These are phyloP conservation scores for Lethocerus indicus DNA, from an alignment of 1,140 invertebrate species.

Conservation along the genomic window DNA sequence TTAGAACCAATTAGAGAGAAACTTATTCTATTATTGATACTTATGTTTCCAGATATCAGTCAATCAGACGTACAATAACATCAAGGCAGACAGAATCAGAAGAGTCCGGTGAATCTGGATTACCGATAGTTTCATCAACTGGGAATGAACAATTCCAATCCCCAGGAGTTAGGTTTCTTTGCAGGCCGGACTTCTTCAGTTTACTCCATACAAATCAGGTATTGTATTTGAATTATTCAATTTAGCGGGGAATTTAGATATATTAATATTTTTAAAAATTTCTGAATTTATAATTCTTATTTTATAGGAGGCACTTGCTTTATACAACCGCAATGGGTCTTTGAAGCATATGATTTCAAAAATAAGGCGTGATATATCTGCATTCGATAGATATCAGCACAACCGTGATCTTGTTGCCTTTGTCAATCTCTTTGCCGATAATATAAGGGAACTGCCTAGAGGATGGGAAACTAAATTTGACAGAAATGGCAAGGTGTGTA, in stretches of 20 bases:
- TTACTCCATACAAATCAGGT: constrained; percentile 81
- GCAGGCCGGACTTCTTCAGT: constrained; percentile 80
- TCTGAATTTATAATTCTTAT: constrained; percentile 11
- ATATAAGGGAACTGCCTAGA: constrained; percentile 59
- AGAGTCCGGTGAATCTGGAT: constrained; percentile 14
- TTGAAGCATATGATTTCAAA: constrained; percentile 86
- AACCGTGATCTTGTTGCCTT: constrained; percentile 85
- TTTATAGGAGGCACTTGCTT: constrained; percentile 45
- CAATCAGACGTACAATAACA: constrained; percentile 67
- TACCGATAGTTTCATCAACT: background rate
- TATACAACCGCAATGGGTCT: constrained; percentile 62
- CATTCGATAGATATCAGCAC: constrained; percentile 87
- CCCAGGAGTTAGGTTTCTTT: constrained; percentile 74
- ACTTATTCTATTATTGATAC: no score
- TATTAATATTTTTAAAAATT: background rate
- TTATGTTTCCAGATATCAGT: constrained; percentile 48
- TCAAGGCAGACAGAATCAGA: constrained; percentile 26
- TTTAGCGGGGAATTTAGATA: no score
- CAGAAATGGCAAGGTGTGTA: constrained; percentile 60
- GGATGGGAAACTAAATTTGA: constrained; percentile 93
- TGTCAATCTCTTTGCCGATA: constrained; percentile 84
- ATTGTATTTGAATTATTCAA: constrained; percentile 2
- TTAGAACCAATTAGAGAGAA: no score
- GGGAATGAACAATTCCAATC: constrained; percentile 21
- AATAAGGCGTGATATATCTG: constrained; percentile 64